These are phyloP conservation scores for Dynastes hyllus DNA, from an alignment of 2,888 invertebrate species.

Conservation along the genomic window DNA sequence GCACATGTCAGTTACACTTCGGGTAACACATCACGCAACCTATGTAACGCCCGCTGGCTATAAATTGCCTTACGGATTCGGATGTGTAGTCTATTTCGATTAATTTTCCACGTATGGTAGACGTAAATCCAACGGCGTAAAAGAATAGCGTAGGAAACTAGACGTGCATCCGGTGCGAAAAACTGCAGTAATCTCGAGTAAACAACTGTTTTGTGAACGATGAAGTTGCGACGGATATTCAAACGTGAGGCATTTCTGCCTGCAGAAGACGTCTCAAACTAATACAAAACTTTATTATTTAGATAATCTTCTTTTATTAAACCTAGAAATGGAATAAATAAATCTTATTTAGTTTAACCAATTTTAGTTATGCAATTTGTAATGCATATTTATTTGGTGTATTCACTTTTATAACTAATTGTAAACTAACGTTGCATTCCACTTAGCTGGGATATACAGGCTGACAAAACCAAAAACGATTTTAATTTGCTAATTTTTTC, in stretches of 20 bases:
- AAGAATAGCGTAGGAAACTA: not conserved
- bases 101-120: not conserved
- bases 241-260: not conserved
- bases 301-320: not conserved
- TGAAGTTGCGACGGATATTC: not conserved
- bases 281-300: not conserved
- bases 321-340: not conserved
- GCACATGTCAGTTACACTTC: constrained; percentile 8
- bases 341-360: not conserved
- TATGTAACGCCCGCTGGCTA: not conserved
- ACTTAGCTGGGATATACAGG: too few species aligned
- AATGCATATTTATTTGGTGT: too few species aligned
- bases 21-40: not conserved
- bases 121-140: not conserved
- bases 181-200: constrained; percentile 11
- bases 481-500: too few species aligned
- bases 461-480: too few species aligned
- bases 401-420: too few species aligned
- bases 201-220: constrained; percentile 13
- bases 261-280: not conserved
- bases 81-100: not conserved
- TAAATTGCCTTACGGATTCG: not conserved
- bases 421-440: too few species aligned
- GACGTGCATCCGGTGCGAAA: not conserved
- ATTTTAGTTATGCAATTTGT: not conserved